A percentile compares a stretch with the other conserved stretches of the same genome.
phyloP scores from a whole-genome alignment of 2,113 vertebrate genomes.

The Solea senegalensis region DNA sequence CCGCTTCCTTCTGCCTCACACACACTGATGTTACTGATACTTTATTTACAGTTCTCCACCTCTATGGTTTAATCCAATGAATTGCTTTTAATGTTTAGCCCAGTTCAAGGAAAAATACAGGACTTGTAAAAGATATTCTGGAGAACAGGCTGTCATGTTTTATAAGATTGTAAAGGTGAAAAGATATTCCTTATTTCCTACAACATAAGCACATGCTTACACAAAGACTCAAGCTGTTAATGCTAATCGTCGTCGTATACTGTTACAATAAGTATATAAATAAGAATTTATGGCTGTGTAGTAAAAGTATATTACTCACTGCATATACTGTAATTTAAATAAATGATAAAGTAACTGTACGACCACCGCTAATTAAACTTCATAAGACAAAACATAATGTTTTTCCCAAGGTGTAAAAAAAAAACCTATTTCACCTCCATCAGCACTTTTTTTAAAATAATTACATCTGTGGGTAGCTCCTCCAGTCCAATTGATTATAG shows the following conservation, averaged over 20 bases:
- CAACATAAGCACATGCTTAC: too few species aligned
- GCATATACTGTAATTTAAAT: not conserved
- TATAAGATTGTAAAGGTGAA: too few species aligned
- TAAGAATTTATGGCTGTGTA: not conserved
- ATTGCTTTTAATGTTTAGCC: not conserved
- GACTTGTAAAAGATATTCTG: too few species aligned
- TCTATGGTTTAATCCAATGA: not conserved
- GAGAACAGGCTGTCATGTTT: too few species aligned
- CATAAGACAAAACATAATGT: not conserved
- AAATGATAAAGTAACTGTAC: not conserved
- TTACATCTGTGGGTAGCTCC: not conserved
- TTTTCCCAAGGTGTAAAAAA: not conserved
- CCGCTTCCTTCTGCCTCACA: not conserved
- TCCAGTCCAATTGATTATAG: too few species aligned
- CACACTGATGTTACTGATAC: not conserved
- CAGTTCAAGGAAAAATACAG: not conserved
- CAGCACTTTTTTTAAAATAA: not conserved
- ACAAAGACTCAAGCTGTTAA: too few species aligned
- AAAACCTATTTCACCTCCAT: not conserved
- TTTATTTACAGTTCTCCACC: not conserved
- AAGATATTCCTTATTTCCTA: too few species aligned
- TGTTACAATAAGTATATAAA: not conserved
- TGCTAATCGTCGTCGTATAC: not conserved
- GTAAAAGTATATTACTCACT: not conserved
- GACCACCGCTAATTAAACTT: not conserved